phyloP scores from a whole-genome alignment of 2,797 vertebrate genomes.

The Argyrosomus regius region DNA sequence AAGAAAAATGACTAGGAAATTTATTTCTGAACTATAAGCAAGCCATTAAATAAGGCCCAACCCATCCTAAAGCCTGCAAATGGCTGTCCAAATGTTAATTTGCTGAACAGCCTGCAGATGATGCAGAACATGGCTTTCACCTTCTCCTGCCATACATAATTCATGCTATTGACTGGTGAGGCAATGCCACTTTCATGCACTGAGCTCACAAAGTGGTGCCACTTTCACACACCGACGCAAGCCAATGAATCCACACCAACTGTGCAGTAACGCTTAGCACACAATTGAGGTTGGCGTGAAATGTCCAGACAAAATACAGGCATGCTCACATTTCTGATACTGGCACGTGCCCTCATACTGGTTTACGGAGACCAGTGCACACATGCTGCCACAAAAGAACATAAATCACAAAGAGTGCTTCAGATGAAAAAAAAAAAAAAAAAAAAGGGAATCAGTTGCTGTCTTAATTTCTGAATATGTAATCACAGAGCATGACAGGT shows the following conservation, averaged over 20 bases:
- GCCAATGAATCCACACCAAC: conserved; percentile 73
- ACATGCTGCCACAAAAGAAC: conserved; percentile 14
- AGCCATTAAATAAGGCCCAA: conserved; percentile 67
- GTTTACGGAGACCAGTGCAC: conserved; percentile 26
- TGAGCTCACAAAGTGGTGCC: conserved; percentile 77
- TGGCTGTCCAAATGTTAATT: conserved; percentile 84
- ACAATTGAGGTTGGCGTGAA: conserved; percentile 69
- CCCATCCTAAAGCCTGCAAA: conserved; percentile 71
- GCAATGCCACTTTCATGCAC: conserved; percentile 83
- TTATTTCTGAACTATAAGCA: conserved; percentile 66
- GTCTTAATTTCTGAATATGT: conserved; percentile 32
- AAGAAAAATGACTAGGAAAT: conserved; percentile 60
- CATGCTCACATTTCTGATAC: conserved; percentile 50
- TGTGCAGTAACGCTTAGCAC: conserved; percentile 69
- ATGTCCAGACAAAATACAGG: conserved; percentile 65
- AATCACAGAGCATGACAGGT: conserved; percentile 15
- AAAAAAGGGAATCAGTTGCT: background rate
- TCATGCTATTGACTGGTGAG: conserved; percentile 85
- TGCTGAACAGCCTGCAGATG: conserved; percentile 82
- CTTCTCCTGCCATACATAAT: conserved; percentile 84
- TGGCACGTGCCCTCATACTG: conserved; percentile 27
- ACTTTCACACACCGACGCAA: conserved; percentile 79
- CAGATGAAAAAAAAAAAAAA: background rate
- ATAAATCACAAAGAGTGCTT: background rate
- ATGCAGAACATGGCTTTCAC: conserved; percentile 84